Conservation (phyloP, 1,140 invertebrate species). For the Drosophila tropicalis region DNA sequence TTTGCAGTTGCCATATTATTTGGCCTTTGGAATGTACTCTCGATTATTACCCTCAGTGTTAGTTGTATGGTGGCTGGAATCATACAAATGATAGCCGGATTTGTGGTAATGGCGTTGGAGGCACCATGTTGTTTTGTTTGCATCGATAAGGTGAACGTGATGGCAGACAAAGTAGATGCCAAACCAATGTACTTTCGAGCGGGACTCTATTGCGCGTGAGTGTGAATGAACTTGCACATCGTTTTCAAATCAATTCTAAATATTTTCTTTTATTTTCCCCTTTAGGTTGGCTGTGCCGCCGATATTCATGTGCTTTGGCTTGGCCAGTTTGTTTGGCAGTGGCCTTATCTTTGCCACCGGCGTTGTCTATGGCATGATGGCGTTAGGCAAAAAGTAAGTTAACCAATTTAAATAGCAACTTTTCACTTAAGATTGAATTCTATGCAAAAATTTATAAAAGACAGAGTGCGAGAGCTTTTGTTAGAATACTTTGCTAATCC, state of each 20-base stretch:
- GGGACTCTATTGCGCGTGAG: conserved; percentile 93
- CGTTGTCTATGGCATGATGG: conserved; percentile 96
- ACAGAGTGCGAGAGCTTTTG: not conserved
- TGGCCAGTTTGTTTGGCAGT: conserved; percentile 92
- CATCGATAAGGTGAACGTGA: conserved; percentile 94
- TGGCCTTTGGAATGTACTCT: conserved; percentile 91
- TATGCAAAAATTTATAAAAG: not conserved
- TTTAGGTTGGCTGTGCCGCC: conserved; percentile 90
- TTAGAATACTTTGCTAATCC: conserved; percentile 46
- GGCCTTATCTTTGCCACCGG: conserved; percentile 95
- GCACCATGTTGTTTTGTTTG: conserved; percentile 97
- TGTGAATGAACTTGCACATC: conserved; percentile 49
- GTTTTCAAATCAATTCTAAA: not conserved
- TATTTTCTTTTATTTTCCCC: conserved; percentile 53
- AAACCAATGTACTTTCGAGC: conserved; percentile 96
- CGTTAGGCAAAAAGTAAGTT: conserved; percentile 95
- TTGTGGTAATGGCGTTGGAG: conserved; percentile 93
- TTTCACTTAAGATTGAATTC: not conserved
- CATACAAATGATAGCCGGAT: conserved; percentile 94
- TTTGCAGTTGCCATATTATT: conserved; percentile 94
- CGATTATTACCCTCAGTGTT: conserved; percentile 87
- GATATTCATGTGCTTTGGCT: conserved; percentile 90
- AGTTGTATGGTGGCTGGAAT: conserved; percentile 91
- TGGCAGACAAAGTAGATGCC: conserved; percentile 91
- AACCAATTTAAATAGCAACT: not conserved